Evolutionary conservation across 2,797 vertebrate genomes (phyloP).

Genomic region (Enteromius thamalakanensis): DNA sequence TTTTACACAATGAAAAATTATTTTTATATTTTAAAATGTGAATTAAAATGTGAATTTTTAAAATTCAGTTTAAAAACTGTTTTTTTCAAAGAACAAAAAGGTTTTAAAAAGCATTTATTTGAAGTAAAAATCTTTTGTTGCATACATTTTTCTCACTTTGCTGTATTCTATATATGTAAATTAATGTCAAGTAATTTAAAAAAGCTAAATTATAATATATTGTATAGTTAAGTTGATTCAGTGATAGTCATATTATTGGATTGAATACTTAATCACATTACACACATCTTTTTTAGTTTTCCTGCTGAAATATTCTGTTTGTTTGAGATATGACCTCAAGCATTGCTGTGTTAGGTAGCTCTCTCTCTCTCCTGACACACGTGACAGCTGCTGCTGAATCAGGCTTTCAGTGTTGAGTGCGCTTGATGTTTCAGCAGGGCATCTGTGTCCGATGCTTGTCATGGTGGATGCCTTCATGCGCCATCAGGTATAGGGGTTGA

Average conservation of each 20-base stretch:
- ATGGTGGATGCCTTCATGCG: slow-evolving; percentile 36
- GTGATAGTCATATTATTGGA: not conserved
- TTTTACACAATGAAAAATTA: not conserved
- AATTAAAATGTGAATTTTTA: too few relatives aligned
- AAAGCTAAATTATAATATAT: not conserved
- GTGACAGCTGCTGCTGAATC: slow-evolving; percentile 57
- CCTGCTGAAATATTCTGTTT: not conserved
- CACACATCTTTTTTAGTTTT: not conserved
- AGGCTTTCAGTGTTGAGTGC: slow-evolving; percentile 19
- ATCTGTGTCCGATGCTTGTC: slow-evolving; percentile 44
- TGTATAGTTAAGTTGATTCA: not conserved
- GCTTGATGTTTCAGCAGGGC: slow-evolving; percentile 37
- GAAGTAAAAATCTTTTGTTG: not conserved
- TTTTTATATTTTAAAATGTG: not conserved
- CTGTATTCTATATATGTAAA: not conserved
- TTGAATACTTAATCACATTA: not conserved
- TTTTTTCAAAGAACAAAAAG: not conserved
- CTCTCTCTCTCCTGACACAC: not conserved
- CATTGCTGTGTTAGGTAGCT: not conserved
- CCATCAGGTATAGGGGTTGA: slow-evolving; percentile 44
- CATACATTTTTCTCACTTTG: not conserved
- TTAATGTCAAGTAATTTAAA: not conserved
- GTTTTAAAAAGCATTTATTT: not conserved
- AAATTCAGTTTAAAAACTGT: too few relatives aligned
- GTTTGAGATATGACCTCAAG: not conserved